Base-by-base conservation (phyloP, 2,888 invertebrate genomes). In the Agriopis aurantiaria region DNA sequence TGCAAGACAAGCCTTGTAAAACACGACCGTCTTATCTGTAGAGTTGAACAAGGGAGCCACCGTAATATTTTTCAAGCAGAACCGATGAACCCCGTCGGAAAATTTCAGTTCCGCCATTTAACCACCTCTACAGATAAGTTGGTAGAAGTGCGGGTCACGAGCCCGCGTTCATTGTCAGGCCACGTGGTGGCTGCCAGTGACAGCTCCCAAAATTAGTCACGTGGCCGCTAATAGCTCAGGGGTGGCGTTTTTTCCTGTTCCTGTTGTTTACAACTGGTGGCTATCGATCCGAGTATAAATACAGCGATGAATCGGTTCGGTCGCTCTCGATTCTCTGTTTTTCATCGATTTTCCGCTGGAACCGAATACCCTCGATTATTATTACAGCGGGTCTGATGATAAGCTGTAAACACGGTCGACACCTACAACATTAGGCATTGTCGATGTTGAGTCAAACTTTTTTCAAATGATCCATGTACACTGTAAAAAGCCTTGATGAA, bases 131-230 rank as follows among this genome's bases (percentile, higher is more conserved):
- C n/a, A 43, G 56, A 8, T 57, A 57, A 43, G 56, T 57, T 57
- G 12, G 43, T 74, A 53, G 45, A 64, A n/a, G 69, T 56, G 72
- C 69, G 69, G 69, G 69, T 75, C 68, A 79, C 66, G 69, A 69
- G 72, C 71, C 68, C 74, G 73, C 73, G 74, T 70, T 63, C 63
- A 67, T 58, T 70, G 73, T 74, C 76, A 68, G 80, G 78, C 88
- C 92, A 90, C 92, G 92, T 91, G 91, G 85, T 80, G 73, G 77
- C 91, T 94, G 94, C 80, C 77, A 78, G 83, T 94, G 94, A 94
- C 94, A 94, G 94, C 89, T 91, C 88, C 88, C 89, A 80, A 92
- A 93, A 94, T 94, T 89, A 92, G 93, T 92, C 94, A 93, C 94
- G 94, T 94, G 94, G 89, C 92, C 84, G 85, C 82, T 91, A 91